A percentile compares a stretch with the other conserved stretches of the same genome.
Conservation (phyloP, 1,140 invertebrate genomes). For the Calliopsis andreniformis region DNA sequence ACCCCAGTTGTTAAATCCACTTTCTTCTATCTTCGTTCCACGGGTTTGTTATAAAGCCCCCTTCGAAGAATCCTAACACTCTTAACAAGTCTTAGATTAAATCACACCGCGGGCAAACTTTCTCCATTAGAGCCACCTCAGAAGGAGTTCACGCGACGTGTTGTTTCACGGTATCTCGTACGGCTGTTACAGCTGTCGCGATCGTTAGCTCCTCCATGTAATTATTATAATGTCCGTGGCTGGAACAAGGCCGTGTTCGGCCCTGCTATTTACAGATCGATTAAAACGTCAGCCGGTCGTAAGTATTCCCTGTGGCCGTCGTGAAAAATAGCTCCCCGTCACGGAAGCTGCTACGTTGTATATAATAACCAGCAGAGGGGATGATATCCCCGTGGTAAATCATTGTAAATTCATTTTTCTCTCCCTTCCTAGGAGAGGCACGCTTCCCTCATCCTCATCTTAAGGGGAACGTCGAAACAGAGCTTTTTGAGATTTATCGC, state of each 20-base stretch:
- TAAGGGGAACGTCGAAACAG: slow-evolving; percentile 28
- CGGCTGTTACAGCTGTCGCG: neutral
- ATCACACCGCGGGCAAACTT: neutral
- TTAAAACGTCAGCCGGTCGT: slow-evolving; percentile 71
- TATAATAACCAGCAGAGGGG: slow-evolving; percentile 67
- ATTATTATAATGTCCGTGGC: slow-evolving; percentile 4
- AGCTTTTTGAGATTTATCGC: slow-evolving; percentile 53
- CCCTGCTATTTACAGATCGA: slow-evolving; percentile 72
- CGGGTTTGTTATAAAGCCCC: no score
- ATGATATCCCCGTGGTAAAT: slow-evolving; percentile 75
- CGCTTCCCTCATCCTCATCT: neutral
- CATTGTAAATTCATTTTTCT: slow-evolving; percentile 73
- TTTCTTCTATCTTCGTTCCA: no score
- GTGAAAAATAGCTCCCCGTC: slow-evolving; percentile 74
- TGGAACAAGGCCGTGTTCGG: neutral
- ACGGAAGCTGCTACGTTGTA: slow-evolving; percentile 62
- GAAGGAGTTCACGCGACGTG: neutral
- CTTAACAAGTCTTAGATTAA: no score
- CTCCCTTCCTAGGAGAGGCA: neutral
- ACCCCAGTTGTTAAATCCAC: no score
- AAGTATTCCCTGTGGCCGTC: slow-evolving; percentile 70
- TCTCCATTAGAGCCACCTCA: neutral
- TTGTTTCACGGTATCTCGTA: neutral
- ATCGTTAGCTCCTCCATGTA: neutral
- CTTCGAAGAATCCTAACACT: no score